A percentile compares a stretch with the other conserved stretches of the same genome.
Evolutionary conservation across 2,113 vertebrate genomes (phyloP).

Genomic region (Passer domesticus): DNA sequence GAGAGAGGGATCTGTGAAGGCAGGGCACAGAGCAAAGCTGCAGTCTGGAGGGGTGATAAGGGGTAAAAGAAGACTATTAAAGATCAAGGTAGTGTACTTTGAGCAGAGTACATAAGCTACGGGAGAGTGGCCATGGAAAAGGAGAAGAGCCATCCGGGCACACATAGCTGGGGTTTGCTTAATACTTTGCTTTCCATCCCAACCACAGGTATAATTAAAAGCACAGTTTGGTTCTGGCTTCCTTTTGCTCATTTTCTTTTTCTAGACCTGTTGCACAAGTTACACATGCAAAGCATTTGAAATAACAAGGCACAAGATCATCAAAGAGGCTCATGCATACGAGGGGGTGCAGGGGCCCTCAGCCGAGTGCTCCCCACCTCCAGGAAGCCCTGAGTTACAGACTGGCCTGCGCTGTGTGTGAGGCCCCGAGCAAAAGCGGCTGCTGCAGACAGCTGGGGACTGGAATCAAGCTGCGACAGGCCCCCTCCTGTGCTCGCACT

Average conservation of each 20-base stretch:
- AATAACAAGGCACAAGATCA: neutral
- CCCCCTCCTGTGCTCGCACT: neutral
- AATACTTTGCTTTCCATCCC: neutral
- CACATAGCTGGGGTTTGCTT: neutral
- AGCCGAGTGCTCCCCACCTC: neutral
- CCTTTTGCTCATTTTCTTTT: slow-evolving; percentile 1
- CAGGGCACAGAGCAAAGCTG: neutral
- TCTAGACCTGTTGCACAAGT: slow-evolving; percentile 20
- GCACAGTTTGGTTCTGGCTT: neutral
- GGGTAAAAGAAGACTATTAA: neutral
- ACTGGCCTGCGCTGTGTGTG: neutral
- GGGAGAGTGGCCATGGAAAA: neutral
- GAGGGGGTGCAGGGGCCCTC: neutral
- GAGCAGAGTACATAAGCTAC: too few species aligned
- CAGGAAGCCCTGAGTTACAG: neutral
- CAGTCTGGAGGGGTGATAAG: neutral
- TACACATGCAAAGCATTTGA: slow-evolving; percentile 29
- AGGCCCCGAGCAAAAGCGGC: neutral
- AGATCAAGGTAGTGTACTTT: neutral
- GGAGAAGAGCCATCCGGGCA: neutral
- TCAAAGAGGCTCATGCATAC: neutral
- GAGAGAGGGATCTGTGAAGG: neutral
- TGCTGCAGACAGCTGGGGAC: slow-evolving; percentile 36
- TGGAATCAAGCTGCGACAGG: neutral
- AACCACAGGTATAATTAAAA: slow-evolving; percentile 44